Conservation (phyloP, 1,140 invertebrate genomes). For the Eueides isabella region DNA sequence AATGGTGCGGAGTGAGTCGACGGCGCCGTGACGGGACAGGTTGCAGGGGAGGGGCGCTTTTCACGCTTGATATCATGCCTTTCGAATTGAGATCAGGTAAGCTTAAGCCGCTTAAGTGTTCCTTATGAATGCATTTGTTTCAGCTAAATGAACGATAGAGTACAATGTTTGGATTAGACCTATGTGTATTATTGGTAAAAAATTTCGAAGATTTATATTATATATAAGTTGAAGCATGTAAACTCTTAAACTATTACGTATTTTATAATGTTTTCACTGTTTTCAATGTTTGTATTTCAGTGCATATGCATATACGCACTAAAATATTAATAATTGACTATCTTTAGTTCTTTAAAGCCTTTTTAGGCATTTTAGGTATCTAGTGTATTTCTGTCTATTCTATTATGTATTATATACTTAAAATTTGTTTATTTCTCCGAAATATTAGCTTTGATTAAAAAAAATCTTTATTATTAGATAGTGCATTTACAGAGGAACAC, state of each 20-base stretch:
- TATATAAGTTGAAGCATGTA: background rate
- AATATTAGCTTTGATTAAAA: no score
- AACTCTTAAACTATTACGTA: background rate
- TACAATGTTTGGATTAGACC: background rate
- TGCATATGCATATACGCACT: no score
- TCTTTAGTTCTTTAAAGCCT: no score
- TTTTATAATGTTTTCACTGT: background rate
- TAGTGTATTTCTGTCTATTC: no score
- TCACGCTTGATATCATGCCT: constrained; percentile 71
- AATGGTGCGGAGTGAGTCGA: constrained; percentile 56
- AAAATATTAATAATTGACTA: no score
- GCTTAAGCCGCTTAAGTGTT: constrained; percentile 43
- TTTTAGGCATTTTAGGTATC: no score
- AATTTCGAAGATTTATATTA: background rate
- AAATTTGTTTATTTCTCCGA: no score
- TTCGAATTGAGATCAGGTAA: constrained; percentile 79
- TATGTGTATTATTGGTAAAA: background rate
- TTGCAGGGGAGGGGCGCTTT: constrained; percentile 63
- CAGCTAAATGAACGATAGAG: constrained; percentile 11
- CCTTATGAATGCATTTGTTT: constrained; percentile 25
- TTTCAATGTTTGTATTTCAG: no score
- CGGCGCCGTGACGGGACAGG: constrained; percentile 56
- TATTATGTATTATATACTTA: no score
- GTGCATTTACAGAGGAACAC: no score
- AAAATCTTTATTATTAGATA: no score